phyloP scores from a whole-genome alignment of 2,113 vertebrate species.

The Hypocryptadius cinnamomeus region DNA sequence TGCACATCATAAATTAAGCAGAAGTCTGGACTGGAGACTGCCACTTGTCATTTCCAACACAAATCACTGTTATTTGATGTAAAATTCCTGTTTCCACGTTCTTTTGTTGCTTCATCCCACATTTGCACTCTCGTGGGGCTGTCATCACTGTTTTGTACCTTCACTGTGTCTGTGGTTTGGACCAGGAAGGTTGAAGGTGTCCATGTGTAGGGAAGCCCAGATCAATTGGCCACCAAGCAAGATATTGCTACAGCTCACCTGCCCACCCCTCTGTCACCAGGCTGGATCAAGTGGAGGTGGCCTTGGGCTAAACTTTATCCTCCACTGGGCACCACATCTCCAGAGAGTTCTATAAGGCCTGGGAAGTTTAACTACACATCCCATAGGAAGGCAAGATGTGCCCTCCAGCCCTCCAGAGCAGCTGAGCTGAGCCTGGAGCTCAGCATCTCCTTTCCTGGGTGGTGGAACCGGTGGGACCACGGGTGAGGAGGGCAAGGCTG shows the following conservation, averaged over 20 bases:
- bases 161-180: not conserved
- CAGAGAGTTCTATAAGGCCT: not conserved
- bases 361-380: not conserved
- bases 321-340: not conserved
- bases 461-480: not conserved
- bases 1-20: not conserved
- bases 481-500: not conserved
- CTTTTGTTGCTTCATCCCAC: not conserved
- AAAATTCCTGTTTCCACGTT: fast-evolving
- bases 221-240: not conserved
- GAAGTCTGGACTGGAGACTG: not conserved
- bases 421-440: not conserved
- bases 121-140: fast-evolving
- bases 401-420: not conserved
- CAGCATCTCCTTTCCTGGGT: not conserved
- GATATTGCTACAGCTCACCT: not conserved
- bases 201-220: not conserved
- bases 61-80: not conserved
- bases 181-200: not conserved
- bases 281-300: not conserved
- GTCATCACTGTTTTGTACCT: not conserved
- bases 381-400: not conserved
- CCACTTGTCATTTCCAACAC: fast-evolving
- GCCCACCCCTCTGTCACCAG: not conserved
- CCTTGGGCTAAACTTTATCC: not conserved